Conservation (phyloP, 1,140 invertebrate species). For the Eriosoma lanigerum region DNA sequence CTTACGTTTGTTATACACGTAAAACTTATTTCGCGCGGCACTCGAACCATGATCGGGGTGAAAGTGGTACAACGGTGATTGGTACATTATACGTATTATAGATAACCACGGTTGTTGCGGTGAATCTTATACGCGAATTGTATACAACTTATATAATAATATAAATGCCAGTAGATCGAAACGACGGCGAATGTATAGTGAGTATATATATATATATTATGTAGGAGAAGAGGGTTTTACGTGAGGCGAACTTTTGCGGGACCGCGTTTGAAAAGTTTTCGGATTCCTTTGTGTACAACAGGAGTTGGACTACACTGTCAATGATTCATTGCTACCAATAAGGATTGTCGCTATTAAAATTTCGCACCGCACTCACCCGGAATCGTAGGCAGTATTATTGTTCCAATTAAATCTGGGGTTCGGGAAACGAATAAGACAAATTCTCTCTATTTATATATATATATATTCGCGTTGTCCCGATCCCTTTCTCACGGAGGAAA, state of each 20-base stretch:
- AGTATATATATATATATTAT: no score
- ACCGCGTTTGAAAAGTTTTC: constrained; percentile 36
- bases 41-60: no score
- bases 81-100: not conserved
- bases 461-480: no score
- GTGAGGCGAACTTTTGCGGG: constrained; percentile 23
- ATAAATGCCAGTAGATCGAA: not conserved
- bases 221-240: not conserved
- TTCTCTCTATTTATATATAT: not conserved
- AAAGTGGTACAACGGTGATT: not conserved
- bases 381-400: constrained; percentile 23
- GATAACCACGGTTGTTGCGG: not conserved
- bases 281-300: constrained; percentile 9
- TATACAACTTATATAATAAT: constrained; percentile 13
- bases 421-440: constrained; percentile 34
- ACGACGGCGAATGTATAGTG: not conserved
- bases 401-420: constrained; percentile 23
- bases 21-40: not conserved
- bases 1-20: no score
- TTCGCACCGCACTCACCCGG: not conserved
- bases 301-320: not conserved
- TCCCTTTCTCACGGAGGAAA: not conserved
- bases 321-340: constrained; percentile 43
- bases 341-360: constrained; percentile 45
- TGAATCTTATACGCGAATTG: constrained; percentile 2